Percentiles rank a stretch among this genome's conserved stretches.
Conservation (phyloP, 1,140 invertebrate genomes). For the Hesperophylax magnus region DNA sequence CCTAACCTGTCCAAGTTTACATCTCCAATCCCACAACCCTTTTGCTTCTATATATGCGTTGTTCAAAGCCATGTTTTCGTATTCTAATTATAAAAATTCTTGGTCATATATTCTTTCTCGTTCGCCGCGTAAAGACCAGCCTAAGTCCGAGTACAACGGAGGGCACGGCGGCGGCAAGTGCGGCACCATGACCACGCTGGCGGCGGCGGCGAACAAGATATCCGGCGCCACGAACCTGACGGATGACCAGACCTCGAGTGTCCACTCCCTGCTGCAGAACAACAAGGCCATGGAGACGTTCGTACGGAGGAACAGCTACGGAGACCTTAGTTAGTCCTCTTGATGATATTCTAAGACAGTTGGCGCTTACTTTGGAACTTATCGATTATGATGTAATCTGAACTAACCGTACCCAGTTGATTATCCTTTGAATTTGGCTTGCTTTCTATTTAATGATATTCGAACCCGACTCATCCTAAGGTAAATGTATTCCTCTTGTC, state of each 20-base stretch:
- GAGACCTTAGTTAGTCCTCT: slow-evolving; percentile 73
- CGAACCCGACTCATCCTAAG: too few species aligned
- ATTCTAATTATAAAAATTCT: slow-evolving; percentile 3
- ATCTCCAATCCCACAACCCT: too few species aligned
- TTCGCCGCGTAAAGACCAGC: slow-evolving; percentile 46
- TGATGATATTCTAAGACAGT: not conserved
- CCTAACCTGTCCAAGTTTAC: too few species aligned
- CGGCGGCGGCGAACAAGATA: slow-evolving; percentile 46
- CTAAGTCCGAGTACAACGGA: slow-evolving; percentile 43
- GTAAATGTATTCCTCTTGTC: too few species aligned
- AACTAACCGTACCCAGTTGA: too few species aligned
- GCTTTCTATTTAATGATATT: too few species aligned
- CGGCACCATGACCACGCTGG: slow-evolving; percentile 33
- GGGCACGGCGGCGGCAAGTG: slow-evolving; percentile 16
- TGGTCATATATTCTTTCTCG: slow-evolving; percentile 24
- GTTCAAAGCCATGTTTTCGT: not conserved
- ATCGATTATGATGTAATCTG: too few species aligned
- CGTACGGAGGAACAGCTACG: slow-evolving; percentile 76
- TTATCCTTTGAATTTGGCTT: too few species aligned
- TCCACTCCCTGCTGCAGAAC: slow-evolving; percentile 63
- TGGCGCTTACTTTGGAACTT: too few species aligned
- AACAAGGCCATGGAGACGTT: slow-evolving; percentile 75
- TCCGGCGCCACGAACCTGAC: slow-evolving; percentile 69
- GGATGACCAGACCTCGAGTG: slow-evolving; percentile 66
- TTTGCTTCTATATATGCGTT: too few species aligned